phyloP scores from a whole-genome alignment of 92 coral and sea anemone genomes.

The Palythoa heliodiscus region DNA sequence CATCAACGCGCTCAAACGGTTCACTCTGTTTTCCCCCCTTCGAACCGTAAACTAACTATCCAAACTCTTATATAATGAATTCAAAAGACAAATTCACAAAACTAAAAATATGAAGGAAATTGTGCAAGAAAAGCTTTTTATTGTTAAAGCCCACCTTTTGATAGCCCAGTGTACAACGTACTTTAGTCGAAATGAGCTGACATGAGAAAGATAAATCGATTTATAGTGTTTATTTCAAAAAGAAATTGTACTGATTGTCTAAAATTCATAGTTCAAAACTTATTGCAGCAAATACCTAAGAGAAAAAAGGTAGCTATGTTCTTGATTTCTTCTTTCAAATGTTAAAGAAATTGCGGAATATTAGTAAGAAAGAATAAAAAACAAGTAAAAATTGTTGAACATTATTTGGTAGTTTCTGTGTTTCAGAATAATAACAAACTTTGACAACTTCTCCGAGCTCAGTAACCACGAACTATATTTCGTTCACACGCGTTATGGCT shows the following conservation, averaged over 20 bases:
- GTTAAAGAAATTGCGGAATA: not conserved
- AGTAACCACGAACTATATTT: not conserved
- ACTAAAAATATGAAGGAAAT: not conserved
- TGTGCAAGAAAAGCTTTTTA: not conserved
- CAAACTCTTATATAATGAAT: not conserved
- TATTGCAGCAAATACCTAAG: not conserved
- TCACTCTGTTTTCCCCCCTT: not conserved
- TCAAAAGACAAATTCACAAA: not conserved
- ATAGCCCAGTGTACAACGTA: conserved; percentile 3
- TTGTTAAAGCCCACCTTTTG: not conserved
- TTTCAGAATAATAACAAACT: not conserved
- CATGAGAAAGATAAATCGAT: not conserved
- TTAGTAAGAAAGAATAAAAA: not conserved
- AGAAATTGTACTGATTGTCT: not conserved
- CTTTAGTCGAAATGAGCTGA: not conserved
- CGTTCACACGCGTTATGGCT: not conserved
- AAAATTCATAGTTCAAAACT: not conserved
- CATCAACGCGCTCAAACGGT: not conserved
- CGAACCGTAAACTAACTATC: not conserved
- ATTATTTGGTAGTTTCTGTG: not conserved
- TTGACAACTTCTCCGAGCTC: not conserved
- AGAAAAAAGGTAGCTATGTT: not conserved
- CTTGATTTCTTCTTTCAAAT: not conserved
- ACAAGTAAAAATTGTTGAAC: not conserved
- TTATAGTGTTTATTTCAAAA: not conserved